Conservation (phyloP, 2,113 vertebrate species). For the Bos taurus region ARS-UCD2.0 NC_037351.1:53092501-53093000, state of each 20-base stretch:
- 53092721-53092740: neutral
- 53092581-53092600: neutral
- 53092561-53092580: rapidly evolving
- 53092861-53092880: neutral
- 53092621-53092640: neutral
- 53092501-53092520: neutral
- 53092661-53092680: neutral
- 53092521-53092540: neutral
- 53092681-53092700: neutral
- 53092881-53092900: neutral
- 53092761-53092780: neutral
- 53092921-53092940: neutral
- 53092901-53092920: neutral
- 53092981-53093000: neutral
- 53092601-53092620: neutral
- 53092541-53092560: neutral
- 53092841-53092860: neutral
- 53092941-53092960: neutral
- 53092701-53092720: neutral
- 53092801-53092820: neutral
- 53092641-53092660: neutral
- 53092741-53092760: neutral
- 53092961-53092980: neutral
- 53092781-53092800: neutral
- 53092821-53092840: neutral